Evolutionary conservation across 1,140 invertebrate genomes (phyloP).

Genomic region (Ostrea edulis): DNA sequence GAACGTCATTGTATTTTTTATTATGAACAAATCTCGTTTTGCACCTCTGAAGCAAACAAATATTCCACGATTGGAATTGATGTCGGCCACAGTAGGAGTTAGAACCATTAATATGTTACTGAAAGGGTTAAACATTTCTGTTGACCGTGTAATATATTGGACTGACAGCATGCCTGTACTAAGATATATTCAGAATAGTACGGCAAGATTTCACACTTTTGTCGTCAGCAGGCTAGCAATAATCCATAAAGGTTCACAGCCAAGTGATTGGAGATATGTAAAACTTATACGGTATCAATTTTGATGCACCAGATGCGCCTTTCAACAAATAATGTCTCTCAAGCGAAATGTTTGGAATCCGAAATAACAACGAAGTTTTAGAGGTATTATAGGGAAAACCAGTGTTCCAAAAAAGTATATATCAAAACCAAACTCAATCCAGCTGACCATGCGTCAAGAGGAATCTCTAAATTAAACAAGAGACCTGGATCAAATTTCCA

Average conservation of each 20-base stretch:
- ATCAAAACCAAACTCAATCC: slow-evolving; percentile 28
- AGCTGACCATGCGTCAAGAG: neutral
- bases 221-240: slow-evolving; percentile 55
- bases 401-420: too few relatives aligned
- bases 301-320: too few relatives aligned
- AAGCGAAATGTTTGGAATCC: too few relatives aligned
- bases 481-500: neutral
- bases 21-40: slow-evolving; percentile 75
- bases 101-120: slow-evolving; percentile 46
- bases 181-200: slow-evolving; percentile 55
- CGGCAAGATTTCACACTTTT: slow-evolving; percentile 58
- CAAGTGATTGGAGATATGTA: slow-evolving; percentile 46
- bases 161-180: slow-evolving; percentile 59
- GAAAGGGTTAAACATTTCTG: slow-evolving; percentile 44
- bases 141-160: slow-evolving; percentile 48
- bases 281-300: too few relatives aligned
- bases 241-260: slow-evolving; percentile 48
- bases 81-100: slow-evolving; percentile 76
- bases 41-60: slow-evolving; percentile 78
- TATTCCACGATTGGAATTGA: slow-evolving; percentile 81
- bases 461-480: neutral
- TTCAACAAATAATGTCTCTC: too few relatives aligned
- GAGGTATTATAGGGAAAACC: too few relatives aligned
- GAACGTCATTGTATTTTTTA: slow-evolving; percentile 61
- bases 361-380: too few relatives aligned